These are phyloP conservation scores for Halocynthia roretzi DNA, from an alignment of 23 tunicate species.

Conservation along the genomic window DNA sequence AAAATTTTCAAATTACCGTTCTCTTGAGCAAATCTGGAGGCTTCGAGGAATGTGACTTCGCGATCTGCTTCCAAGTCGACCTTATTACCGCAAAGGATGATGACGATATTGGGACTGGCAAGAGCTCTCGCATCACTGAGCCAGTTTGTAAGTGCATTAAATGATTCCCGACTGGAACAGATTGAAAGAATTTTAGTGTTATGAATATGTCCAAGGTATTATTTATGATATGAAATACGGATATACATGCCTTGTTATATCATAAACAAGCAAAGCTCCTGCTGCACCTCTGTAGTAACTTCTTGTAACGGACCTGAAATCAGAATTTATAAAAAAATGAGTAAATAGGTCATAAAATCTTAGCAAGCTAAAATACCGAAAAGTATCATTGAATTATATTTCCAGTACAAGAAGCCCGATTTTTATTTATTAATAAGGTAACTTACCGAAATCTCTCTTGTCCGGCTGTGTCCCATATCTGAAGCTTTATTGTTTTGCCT, in stretches of 20 bases:
- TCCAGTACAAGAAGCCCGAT: not conserved
- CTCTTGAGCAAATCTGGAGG: conserved; percentile 85
- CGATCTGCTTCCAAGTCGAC: conserved; percentile 74
- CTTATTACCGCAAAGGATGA: conserved; percentile 83
- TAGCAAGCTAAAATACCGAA: not conserved
- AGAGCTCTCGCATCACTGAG: conserved; percentile 75
- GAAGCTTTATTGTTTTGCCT: conserved; percentile 74
- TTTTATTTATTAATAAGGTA: not conserved
- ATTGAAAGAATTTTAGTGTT: not conserved
- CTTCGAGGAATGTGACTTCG: conserved; percentile 90
- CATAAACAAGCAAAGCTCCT: conserved; percentile 75
- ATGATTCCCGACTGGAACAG: conserved; percentile 61
- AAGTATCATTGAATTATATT: not conserved
- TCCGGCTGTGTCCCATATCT: conserved; percentile 94
- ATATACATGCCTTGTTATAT: conserved; percentile 55
- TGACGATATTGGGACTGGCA: conserved; percentile 87
- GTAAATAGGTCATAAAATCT: not conserved
- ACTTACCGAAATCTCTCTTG: conserved; percentile 76
- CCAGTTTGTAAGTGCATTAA: conserved; percentile 71
- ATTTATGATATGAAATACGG: too few relatives aligned
- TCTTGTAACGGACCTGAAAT: conserved; percentile 74
- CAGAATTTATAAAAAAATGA: not conserved
- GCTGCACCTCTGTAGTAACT: conserved; percentile 92
- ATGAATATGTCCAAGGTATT: too few relatives aligned
- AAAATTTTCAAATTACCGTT: conserved; percentile 34